These are phyloP conservation scores for Herpailurus yagouaroundi DNA, from an alignment of 2,113 vertebrate genomes.

Conservation along the genomic window DNA sequence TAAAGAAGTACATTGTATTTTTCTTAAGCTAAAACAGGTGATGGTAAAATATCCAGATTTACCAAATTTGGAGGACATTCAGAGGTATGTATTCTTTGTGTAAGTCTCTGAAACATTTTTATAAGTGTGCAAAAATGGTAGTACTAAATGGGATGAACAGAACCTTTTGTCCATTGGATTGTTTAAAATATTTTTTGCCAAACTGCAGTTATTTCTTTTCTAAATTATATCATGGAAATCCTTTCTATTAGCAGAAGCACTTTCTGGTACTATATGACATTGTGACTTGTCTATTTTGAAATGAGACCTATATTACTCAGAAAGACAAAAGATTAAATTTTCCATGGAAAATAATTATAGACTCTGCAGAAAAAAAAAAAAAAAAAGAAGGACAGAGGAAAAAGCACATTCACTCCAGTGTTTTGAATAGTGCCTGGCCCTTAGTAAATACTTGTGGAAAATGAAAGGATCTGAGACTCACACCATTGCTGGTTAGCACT, in stretches of 20 bases:
- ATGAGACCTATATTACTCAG: not conserved
- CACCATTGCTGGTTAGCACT: rapidly evolving
- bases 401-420: not conserved
- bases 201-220: not conserved
- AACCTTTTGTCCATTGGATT: not conserved
- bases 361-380: not conserved
- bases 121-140: not conserved
- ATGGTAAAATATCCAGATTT: not conserved
- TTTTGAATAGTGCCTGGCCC: not conserved
- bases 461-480: not conserved
- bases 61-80: not conserved
- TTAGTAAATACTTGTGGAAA: not conserved
- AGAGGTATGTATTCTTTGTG: not conserved
- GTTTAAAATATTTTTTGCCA: not conserved
- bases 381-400: too few relatives aligned
- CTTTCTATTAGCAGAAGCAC: not conserved
- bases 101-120: not conserved
- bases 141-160: not conserved
- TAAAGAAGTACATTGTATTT: not conserved
- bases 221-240: not conserved
- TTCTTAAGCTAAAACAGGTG: not conserved
- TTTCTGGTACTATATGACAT: not conserved
- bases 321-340: slow-evolving; percentile 17
- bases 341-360: not conserved
- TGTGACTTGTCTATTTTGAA: not conserved